phyloP scores from a whole-genome alignment of 2,113 vertebrate species.

The Apteryx mantelli region DNA sequence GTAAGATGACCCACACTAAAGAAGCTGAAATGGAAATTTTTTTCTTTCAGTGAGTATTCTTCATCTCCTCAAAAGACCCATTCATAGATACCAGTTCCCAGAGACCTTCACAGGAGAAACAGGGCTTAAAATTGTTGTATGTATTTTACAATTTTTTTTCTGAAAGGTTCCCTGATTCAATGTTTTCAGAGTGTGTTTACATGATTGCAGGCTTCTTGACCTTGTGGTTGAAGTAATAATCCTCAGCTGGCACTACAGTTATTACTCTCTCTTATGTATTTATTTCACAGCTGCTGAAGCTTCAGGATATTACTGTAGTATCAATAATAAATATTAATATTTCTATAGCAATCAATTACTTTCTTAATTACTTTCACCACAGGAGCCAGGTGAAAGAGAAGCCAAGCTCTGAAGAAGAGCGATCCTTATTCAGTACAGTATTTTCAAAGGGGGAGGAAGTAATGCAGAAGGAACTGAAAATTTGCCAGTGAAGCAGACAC shows the following conservation, averaged over 20 bases:
- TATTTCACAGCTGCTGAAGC: background rate
- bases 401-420: background rate
- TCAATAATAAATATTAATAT: conserved; percentile 60
- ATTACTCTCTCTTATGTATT: background rate
- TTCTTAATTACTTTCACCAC: conserved; percentile 50
- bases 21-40: background rate
- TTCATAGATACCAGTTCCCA: background rate
- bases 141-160: background rate
- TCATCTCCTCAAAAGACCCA: background rate
- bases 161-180: background rate
- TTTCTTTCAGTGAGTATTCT: background rate
- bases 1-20: background rate
- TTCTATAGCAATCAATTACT: conserved; percentile 46
- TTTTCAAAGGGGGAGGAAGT: conserved; percentile 1
- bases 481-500: conserved; percentile 31
- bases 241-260: background rate
- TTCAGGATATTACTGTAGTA: conserved; percentile 30
- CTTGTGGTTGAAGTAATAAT: conserved; percentile 4
- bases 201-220: background rate
- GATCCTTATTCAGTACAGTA: background rate
- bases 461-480: conserved; percentile 11
- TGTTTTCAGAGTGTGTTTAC: background rate
- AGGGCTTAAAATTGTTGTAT: background rate
- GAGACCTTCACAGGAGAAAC: background rate
- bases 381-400: conserved; percentile 36